phyloP scores from a whole-genome alignment of 2,797 vertebrate species.

The Cuniculus paca region DNA sequence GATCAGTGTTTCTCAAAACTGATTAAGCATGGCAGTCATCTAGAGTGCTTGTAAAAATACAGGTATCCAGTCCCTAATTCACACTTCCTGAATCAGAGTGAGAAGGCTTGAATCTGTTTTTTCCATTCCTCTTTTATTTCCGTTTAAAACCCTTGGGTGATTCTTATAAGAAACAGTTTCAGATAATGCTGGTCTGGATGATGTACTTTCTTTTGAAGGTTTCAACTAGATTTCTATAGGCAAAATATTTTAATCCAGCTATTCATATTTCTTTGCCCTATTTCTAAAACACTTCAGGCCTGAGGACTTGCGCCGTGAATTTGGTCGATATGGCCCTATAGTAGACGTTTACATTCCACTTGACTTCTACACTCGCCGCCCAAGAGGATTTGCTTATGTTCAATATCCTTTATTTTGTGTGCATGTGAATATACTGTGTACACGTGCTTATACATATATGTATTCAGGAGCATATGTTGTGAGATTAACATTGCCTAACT shows the following conservation, averaged over 20 bases:
- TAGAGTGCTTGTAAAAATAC: constrained; percentile 8
- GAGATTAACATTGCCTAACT: constrained; percentile 91
- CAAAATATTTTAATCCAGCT: constrained; percentile 77
- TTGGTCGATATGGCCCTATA: constrained; percentile 97
- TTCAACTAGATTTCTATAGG: constrained; percentile 70
- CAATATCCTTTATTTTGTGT: constrained; percentile 96
- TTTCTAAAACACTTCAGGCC: constrained; percentile 93
- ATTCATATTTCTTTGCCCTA: constrained; percentile 83
- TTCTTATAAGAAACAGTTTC: constrained; percentile 35
- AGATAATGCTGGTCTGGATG: constrained; percentile 50
- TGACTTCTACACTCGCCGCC: constrained; percentile 97
- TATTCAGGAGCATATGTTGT: constrained; percentile 67
- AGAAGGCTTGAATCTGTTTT: not conserved
- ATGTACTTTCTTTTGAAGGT: constrained; percentile 68
- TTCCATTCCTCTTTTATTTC: not conserved
- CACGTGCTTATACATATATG: constrained; percentile 33
- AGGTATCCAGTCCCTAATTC: not conserved
- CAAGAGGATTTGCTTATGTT: constrained; percentile 98
- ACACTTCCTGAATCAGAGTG: constrained; percentile 25
- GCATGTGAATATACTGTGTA: constrained; percentile 55
- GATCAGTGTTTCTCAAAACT: not conserved
- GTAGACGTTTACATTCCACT: constrained; percentile 98
- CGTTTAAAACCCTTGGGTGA: constrained; percentile 30
- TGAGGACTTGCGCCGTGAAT: constrained; percentile 98
- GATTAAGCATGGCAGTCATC: constrained; percentile 12